Evolutionary conservation across 2,797 vertebrate genomes (phyloP).

Genomic region (Alectoris magna): DNA sequence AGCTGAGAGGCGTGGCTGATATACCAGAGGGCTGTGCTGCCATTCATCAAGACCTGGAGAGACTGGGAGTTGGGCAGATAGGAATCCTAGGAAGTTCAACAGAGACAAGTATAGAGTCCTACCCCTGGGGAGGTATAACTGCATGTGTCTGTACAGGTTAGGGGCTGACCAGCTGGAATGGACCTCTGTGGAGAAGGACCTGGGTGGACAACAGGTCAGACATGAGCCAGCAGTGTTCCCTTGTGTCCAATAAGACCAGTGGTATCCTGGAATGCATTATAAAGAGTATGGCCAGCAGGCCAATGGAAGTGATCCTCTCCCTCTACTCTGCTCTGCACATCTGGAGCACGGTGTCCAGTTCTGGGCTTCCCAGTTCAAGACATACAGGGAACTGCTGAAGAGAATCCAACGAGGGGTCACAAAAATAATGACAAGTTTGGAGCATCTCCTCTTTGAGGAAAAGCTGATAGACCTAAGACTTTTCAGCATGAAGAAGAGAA

Average conservation of each 20-base stretch:
- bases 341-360: background rate
- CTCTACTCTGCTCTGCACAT: background rate
- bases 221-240: background rate
- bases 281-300: background rate
- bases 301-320: background rate
- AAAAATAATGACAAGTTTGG: background rate
- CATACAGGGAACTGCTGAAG: background rate
- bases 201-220: background rate
- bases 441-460: background rate
- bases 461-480: background rate
- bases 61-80: no score
- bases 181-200: no score
- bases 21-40: background rate
- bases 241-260: background rate
- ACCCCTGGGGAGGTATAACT: no score
- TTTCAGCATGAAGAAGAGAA: background rate
- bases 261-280: background rate
- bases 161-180: no score
- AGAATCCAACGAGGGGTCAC: background rate
- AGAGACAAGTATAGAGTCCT: no score
- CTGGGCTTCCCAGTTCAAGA: background rate
- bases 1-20: background rate
- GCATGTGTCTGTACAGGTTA: no score
- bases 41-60: no score
- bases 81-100: no score